Evolutionary conservation across 2,888 invertebrate genomes (phyloP), one percentile per base, ranked within the genome.

Genomic region (Pyrrhosoma nymphula): DNA sequence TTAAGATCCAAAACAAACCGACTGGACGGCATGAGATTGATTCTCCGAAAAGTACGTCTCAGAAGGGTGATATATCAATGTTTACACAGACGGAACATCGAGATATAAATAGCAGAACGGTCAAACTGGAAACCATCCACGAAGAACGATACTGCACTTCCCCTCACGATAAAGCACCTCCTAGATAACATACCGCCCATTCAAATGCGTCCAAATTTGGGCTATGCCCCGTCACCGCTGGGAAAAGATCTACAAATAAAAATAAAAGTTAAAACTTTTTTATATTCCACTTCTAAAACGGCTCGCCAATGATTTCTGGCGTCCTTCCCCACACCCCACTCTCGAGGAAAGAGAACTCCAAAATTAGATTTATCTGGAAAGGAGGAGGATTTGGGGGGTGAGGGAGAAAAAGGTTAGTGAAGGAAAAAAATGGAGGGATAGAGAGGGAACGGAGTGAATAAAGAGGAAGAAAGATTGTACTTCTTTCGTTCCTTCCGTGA

Each of bases 331-430:
- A 12, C 20, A 18, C 0, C 63, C 91, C 63, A 56, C n/a, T 16
- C 39, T 39, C 91, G 63, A 14, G 39, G 60, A 91, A 91, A 69
- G 63, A 91, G 30, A 23, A 35, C 39, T 60, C 91, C 91, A 63
- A 91, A 91, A 91, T 91, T 91, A 91, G 91, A 91, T 91, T 91
- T 91, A 39, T 63, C 20, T 63, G 39, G 30, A 91, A 35, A 91
- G 10, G 30, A 63, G 26, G 23, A 8, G 26, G 30, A 8, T 18
- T 47, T 60, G 26, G 91, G 23, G 23, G 63, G 20, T 63, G 89
- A 26, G 23, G 16, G 47, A 8, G 26, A 56, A 35, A 16, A 55
- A 14, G 55, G 47, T 8, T 47, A 88, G 88, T 0, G 39, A 20
- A 55, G 2, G 88, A 39, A n/a, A 89, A 56, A 6, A 55, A 47